phyloP scores from a whole-genome alignment of 2,113 vertebrate genomes.

The Hystrix brachyura region DNA sequence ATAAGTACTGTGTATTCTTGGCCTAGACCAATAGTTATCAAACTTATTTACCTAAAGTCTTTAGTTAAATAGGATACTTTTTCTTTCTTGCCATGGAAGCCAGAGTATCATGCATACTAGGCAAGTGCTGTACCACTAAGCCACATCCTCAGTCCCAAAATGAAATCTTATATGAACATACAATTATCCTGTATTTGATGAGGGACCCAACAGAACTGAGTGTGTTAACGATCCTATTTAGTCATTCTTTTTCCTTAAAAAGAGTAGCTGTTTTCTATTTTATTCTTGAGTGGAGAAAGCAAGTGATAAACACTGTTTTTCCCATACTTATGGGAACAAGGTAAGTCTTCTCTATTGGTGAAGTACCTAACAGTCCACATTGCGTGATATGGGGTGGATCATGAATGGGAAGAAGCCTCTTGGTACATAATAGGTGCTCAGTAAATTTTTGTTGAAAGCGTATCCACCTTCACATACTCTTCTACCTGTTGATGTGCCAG shows the following conservation, averaged over 20 bases:
- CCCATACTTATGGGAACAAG: neutral
- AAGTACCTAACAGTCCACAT: neutral
- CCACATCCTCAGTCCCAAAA: neutral
- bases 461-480: neutral
- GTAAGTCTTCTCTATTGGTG: neutral
- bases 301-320: neutral
- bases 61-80: neutral
- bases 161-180: neutral
- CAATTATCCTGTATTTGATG: neutral
- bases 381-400: neutral
- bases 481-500: neutral
- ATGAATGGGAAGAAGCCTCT: neutral
- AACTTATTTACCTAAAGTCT: neutral
- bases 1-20: neutral
- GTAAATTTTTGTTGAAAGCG: constrained; percentile 12
- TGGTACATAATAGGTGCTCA: neutral
- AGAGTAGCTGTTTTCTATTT: neutral
- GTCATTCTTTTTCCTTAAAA: neutral
- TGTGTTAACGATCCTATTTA: neutral
- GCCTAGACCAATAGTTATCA: neutral
- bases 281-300: neutral
- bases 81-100: neutral
- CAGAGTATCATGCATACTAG: neutral
- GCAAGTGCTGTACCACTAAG: neutral
- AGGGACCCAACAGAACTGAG: neutral